phyloP scores from a whole-genome alignment of 2,113 vertebrate genomes.

The Carassius auratus region DNA sequence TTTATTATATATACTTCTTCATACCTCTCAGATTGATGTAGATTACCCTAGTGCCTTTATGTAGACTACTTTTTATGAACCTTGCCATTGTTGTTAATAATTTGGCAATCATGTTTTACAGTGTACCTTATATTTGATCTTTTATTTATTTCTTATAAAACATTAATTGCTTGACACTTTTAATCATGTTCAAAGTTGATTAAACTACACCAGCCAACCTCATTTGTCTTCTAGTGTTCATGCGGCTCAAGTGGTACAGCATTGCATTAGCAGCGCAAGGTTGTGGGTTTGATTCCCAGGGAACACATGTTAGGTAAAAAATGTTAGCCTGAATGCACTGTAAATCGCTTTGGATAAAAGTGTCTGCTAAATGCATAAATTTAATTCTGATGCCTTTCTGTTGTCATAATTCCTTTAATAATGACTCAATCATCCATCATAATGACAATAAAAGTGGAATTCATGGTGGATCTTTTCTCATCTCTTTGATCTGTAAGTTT shows the following conservation, averaged over 20 bases:
- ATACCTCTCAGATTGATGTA: not conserved
- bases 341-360: no score
- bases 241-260: no score
- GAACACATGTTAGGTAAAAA: no score
- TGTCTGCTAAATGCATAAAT: no score
- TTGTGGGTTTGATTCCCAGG: no score
- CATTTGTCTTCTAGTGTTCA: no score
- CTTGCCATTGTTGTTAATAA: not conserved
- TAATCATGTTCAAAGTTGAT: not conserved
- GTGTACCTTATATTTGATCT: not conserved
- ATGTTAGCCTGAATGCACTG: no score
- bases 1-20: not conserved
- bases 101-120: not conserved
- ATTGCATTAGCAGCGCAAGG: no score
- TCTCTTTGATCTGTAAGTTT: not conserved
- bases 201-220: not conserved
- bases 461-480: not conserved
- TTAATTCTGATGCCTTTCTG: not conserved
- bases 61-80: not conserved
- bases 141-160: not conserved
- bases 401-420: not conserved
- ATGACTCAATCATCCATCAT: not conserved
- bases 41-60: slow-evolving; percentile 22
- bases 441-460: not conserved
- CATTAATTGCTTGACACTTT: not conserved